Evolutionary conservation across 2,888 invertebrate genomes (phyloP).

Genomic region (Calameuta idolon): DNA sequence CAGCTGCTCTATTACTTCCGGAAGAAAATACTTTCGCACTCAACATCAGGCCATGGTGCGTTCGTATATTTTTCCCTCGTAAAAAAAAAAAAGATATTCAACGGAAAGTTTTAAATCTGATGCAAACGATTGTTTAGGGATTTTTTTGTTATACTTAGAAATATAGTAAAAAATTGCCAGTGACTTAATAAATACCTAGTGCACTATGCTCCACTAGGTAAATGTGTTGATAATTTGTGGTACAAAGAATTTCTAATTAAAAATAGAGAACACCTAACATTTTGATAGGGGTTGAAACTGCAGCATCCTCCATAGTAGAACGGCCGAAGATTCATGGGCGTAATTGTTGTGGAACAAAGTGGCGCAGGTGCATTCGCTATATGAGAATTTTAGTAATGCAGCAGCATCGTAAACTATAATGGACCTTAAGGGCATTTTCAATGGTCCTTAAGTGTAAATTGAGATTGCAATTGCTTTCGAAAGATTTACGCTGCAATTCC

Average conservation of each 20-base stretch:
- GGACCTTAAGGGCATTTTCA: background rate
- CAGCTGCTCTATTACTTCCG: background rate
- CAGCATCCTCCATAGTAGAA: background rate
- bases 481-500: background rate
- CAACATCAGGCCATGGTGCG: too few species aligned
- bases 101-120: background rate
- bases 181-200: background rate
- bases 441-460: background rate
- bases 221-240: background rate
- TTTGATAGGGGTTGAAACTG: background rate
- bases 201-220: background rate
- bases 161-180: too few species aligned
- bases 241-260: background rate
- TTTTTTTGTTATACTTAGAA: too few species aligned
- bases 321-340: background rate
- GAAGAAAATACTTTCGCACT: too few species aligned
- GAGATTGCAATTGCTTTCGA: background rate
- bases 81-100: background rate
- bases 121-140: background rate
- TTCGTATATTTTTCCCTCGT: too few species aligned
- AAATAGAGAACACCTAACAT: background rate
- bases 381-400: background rate
- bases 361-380: background rate
- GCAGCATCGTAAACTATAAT: background rate
- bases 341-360: background rate